A percentile compares a stretch with the other conserved stretches of the same genome.
Conservation (phyloP, 37 sponge, comb jelly and placozoan species). For the Agelas oroides region DNA sequence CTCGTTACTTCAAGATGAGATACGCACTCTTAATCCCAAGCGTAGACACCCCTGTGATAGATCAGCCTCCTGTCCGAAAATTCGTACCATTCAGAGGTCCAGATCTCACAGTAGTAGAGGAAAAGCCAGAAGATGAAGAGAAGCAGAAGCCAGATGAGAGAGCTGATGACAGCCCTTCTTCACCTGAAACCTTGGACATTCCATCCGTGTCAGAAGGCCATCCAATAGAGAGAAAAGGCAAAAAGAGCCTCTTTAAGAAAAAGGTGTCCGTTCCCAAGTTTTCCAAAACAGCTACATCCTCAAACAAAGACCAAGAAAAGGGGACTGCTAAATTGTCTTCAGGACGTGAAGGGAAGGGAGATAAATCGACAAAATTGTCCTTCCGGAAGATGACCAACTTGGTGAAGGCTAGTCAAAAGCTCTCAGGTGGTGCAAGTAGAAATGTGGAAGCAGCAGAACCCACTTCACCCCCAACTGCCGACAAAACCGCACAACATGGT, state of each 20-base stretch:
- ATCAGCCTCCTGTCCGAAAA: too few species aligned
- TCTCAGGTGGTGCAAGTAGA: background rate
- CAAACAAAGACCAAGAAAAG: background rate
- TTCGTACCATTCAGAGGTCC: too few species aligned
- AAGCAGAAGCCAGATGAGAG: too few species aligned
- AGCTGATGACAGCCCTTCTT: too few species aligned
- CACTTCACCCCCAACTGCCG: too few species aligned
- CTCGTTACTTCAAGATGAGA: slow-evolving; percentile 43
- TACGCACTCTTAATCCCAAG: too few species aligned
- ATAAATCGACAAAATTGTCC: background rate
- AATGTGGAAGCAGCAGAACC: background rate
- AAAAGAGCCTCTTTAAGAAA: slow-evolving; percentile 42
- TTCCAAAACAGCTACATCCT: background rate
- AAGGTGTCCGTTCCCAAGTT: background rate
- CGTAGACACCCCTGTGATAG: too few species aligned
- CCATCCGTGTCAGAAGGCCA: background rate
- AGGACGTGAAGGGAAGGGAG: background rate
- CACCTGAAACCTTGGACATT: too few species aligned
- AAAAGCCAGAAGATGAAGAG: too few species aligned
- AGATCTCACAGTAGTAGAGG: too few species aligned
- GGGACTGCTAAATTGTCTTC: background rate
- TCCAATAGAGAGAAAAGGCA: background rate
- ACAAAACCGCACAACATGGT: too few species aligned
- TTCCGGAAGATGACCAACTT: slow-evolving; percentile 17
- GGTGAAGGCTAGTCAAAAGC: background rate